These are phyloP conservation scores for Netta rufina DNA, from an alignment of 2,797 vertebrate genomes.

Conservation along the genomic window DNA sequence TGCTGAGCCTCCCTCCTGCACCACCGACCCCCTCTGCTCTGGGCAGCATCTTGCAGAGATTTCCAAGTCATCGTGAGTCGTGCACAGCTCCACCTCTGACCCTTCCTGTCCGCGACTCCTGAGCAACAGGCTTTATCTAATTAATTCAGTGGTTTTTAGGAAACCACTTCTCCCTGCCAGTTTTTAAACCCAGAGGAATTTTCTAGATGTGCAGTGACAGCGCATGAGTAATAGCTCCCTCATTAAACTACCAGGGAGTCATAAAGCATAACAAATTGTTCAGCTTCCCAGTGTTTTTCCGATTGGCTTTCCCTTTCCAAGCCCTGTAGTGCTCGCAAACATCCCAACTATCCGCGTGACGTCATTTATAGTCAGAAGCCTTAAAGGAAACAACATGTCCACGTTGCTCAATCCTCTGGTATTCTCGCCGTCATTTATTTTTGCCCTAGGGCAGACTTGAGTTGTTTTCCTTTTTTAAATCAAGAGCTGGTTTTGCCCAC, in stretches of 20 bases:
- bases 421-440: background rate
- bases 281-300: slow-evolving; percentile 62
- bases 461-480: background rate
- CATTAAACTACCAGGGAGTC: slow-evolving; percentile 54
- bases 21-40: background rate
- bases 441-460: background rate
- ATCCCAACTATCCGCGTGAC: slow-evolving; percentile 67
- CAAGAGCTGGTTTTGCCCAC: background rate
- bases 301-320: slow-evolving; percentile 44
- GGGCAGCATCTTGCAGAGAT: background rate
- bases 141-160: slow-evolving; percentile 50
- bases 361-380: slow-evolving; percentile 46
- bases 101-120: slow-evolving; percentile 28
- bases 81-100: background rate
- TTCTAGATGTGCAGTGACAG: slow-evolving; percentile 50
- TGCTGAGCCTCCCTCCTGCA: background rate
- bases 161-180: slow-evolving; percentile 25
- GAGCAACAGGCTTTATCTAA: slow-evolving; percentile 12
- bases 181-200: slow-evolving; percentile 18
- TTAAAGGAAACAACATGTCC: slow-evolving; percentile 69
- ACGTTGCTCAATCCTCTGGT: slow-evolving; percentile 58
- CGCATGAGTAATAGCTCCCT: slow-evolving; percentile 40
- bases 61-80: background rate
- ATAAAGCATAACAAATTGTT: slow-evolving; percentile 73
- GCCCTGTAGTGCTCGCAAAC: slow-evolving; percentile 49